A percentile compares a stretch with the other conserved stretches of the same genome.
Evolutionary conservation across 2,113 vertebrate species (phyloP).

Genomic region (Bolborhynchus lineola): DNA sequence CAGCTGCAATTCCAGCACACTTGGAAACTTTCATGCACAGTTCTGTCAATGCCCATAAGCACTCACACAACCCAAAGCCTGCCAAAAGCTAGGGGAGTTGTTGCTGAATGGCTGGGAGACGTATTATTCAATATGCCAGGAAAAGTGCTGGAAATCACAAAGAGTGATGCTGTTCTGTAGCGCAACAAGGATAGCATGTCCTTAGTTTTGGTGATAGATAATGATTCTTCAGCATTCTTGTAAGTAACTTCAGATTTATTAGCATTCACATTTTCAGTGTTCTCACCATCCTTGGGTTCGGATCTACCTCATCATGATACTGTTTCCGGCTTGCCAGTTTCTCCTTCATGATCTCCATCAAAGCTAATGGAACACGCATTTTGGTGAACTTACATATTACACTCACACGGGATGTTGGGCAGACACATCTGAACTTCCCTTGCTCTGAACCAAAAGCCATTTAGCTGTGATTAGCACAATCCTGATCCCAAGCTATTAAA

Average conservation of each 20-base stretch:
- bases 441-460: constrained; percentile 16
- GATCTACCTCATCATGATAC: not conserved
- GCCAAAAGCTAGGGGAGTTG: not conserved
- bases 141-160: not conserved
- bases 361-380: not conserved
- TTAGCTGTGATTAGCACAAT: not conserved
- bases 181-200: not conserved
- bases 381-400: not conserved
- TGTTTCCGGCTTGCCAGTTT: not conserved
- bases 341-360: not conserved
- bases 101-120: not conserved
- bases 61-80: not conserved
- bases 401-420: not conserved
- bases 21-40: not conserved
- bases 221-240: not conserved
- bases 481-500: not conserved
- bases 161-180: not conserved
- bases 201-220: not conserved
- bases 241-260: not conserved
- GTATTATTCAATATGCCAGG: not conserved
- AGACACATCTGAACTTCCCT: not conserved
- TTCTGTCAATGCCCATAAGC: not conserved
- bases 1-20: not conserved
- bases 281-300: not conserved
- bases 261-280: not conserved